phyloP scores from a whole-genome alignment of 1,140 invertebrate genomes.

The Nomia melanderi region DNA sequence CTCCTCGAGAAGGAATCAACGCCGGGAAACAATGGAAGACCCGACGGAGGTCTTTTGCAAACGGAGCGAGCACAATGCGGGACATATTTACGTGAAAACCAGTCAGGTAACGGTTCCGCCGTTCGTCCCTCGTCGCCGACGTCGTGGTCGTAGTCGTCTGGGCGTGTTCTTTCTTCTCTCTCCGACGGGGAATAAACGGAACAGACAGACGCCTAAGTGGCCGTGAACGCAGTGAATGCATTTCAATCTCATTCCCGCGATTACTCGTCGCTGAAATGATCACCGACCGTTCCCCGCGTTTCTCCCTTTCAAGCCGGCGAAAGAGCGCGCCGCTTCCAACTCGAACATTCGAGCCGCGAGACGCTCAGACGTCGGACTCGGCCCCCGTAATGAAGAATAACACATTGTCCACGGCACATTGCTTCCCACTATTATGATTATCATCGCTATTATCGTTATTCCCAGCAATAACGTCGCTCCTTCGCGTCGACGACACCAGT shows the following conservation, averaged over 20 bases:
- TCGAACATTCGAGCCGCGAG: background rate
- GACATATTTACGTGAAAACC: conserved; percentile 51
- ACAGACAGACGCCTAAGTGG: conserved; percentile 46
- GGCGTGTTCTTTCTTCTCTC: conserved; percentile 36
- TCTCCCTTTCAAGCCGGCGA: conserved; percentile 1
- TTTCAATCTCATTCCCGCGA: conserved; percentile 63
- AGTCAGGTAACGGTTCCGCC: background rate
- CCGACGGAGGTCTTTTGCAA: conserved; percentile 46
- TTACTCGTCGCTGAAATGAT: conserved; percentile 54
- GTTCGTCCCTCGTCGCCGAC: background rate
- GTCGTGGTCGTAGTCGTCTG: background rate
- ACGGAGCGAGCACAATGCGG: conserved; percentile 45
- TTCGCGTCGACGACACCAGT: background rate
- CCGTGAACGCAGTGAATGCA: conserved; percentile 57
- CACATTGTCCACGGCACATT: conserved; percentile 59
- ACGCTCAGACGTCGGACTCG: background rate
- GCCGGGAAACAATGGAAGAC: conserved; percentile 46
- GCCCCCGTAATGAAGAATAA: conserved; percentile 55
- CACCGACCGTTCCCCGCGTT: conserved; percentile 11
- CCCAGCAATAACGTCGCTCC: conserved; percentile 38
- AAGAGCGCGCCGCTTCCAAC: background rate
- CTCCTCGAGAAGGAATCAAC: conserved; percentile 48
- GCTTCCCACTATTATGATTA: conserved; percentile 63
- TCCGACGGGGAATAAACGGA: conserved; percentile 16
- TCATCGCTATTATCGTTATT: conserved; percentile 64